Base-by-base conservation (phyloP, 2,113 vertebrate species). In the Chamaetylas fuelleborni region DNA sequence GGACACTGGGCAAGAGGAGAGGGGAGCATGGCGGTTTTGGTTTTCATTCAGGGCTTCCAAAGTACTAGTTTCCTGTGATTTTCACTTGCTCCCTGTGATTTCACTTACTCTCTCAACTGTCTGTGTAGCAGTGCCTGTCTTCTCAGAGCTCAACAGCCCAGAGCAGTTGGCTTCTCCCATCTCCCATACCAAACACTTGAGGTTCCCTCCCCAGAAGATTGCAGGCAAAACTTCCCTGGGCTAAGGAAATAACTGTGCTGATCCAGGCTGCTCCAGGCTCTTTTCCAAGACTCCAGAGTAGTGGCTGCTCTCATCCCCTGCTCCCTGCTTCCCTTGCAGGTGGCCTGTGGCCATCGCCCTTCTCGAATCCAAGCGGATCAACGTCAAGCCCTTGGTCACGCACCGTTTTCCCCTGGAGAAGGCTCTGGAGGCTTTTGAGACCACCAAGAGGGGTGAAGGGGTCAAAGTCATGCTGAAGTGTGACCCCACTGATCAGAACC, bases 391-490 rank as follows among this genome's bases (percentile, higher is more conserved):
- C 12, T 97, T 99, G 79, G 99, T 99, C 54, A 99, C 99, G 0
- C 99, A 99, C 84, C 98, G 99, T 22, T 99, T 99, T 86, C 98
- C 99, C 23, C 97, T 99, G 98, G 99, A 99, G 94, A 98, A 99
- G 95, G 99, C 99, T 9, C 80, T 98, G 28, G 97, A 99, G 90
- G 99, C 99, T 2, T 99, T 99, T 25, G 99, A 99, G 97, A 98
- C 98, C 66, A 98, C 98, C 13, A 98, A 77, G 92, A 98, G 98
- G 97, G 98, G 99, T 0, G 28, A 98, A 12, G 99, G 99, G 40
- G 91, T 99, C 76, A 99, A 99, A 97, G 98, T 99, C 94, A 99
- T 99, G 99, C 97, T 99, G 70, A 99, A 99, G 94, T 99, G 99
- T 89, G 99, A 99, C 97, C 97, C 98, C 86, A 97, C 81, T 0